Evolutionary conservation across 2,113 vertebrate genomes (phyloP), one percentile per base, ranked within the genome.

Genomic region (Thunnus thynnus): DNA sequence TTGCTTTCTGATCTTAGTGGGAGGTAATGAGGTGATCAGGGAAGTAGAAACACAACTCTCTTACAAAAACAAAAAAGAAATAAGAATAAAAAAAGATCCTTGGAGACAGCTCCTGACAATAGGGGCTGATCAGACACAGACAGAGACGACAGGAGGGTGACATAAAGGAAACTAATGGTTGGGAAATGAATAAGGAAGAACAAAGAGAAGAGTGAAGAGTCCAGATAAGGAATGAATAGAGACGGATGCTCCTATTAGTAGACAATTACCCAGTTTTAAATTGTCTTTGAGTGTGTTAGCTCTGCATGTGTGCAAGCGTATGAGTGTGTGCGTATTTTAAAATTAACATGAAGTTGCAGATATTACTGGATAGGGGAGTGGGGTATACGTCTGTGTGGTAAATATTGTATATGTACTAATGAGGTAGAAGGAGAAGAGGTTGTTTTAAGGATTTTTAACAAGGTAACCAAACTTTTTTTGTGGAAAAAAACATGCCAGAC

Each of bases 151-250:
- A 61, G 64, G 71, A 66, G 63, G 54, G 32, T 2, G 6, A 86
- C 78, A 74, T 62, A 72, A 82, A 79, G 69, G 54, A 80, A 81
- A 74, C 47, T 82, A 89, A 88, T 82, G 72, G 75, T 72, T 27
- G 46, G 25, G 13, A 14, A 54, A 58, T 47, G 30, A 72, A 51
- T 65, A 72, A 36, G 51, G 30, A 46, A 44, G 58, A 73, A 62
- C 68, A 85, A 78, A 81, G 73, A 60, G 68, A 70, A 68, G 76
- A 52, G 25, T 78, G 41, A 81, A 62, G 62, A 32, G 54, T 41
- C 17, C 13, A 80, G 77, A 88, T 87, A 82, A 80, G 64, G 46
- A 80, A 67, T 63, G 70, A 81, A 89, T 62, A 60, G 58, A 78
- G 66, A 74, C 16, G 14, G 58, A 85, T 61, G 55, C 51, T 80